Conservation (phyloP, 2,888 invertebrate species). For the Agrochola lota region DNA sequence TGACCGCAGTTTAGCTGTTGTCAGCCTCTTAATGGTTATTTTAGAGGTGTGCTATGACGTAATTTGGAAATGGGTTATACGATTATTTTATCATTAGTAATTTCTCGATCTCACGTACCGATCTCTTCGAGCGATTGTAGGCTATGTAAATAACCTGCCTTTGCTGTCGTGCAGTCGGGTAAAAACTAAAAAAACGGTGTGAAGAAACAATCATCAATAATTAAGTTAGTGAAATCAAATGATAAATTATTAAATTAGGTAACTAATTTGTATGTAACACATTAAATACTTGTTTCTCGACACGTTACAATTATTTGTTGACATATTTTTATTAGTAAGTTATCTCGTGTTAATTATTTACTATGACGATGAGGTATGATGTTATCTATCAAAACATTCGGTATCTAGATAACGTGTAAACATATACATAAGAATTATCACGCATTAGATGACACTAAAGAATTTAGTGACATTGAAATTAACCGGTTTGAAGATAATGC, state of each 20-base stretch:
- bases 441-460: slow-evolving; percentile 5
- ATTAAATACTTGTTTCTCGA: not conserved
- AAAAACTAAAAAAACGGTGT: not conserved
- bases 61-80: slow-evolving; percentile 8
- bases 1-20: too few relatives aligned
- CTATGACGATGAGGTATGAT: slow-evolving; percentile 9
- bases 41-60: slow-evolving; percentile 13
- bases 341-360: slow-evolving; percentile 48
- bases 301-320: slow-evolving; percentile 14
- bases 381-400: slow-evolving; percentile 49
- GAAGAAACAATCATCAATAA: not conserved
- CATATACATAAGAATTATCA: slow-evolving; percentile 33
- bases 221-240: not conserved
- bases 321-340: slow-evolving; percentile 42
- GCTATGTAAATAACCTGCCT: not conserved
- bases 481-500: slow-evolving; percentile 3
- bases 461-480: slow-evolving; percentile 41
- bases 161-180: not conserved
- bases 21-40: slow-evolving; percentile 1
- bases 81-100: slow-evolving; percentile 19
- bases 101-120: not conserved
- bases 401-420: slow-evolving; percentile 26
- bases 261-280: too few relatives aligned
- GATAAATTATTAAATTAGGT: not conserved
- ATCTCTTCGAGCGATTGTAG: too few relatives aligned